A percentile compares a stretch with the other conserved stretches of the same genome.
These are phyloP conservation scores for Muntiacus reevesi DNA, from an alignment of 2,113 vertebrate species.

Conservation along the genomic window DNA sequence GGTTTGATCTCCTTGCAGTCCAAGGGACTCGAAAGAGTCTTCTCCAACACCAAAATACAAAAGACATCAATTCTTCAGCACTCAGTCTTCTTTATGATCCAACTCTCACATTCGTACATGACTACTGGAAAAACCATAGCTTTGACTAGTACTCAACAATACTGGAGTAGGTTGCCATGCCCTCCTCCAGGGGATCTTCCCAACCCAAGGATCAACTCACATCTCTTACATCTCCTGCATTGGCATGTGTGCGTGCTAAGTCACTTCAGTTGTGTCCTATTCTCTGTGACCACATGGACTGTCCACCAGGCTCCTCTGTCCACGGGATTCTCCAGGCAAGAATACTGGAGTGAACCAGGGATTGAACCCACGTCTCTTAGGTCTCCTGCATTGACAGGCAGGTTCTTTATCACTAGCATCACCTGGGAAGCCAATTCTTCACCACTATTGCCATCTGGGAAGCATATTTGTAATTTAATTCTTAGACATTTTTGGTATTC, in stretches of 20 bases:
- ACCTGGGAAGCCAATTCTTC: background rate
- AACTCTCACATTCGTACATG: background rate
- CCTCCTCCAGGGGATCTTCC: background rate
- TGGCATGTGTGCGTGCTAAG: accelerated
- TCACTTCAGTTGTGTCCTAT: background rate
- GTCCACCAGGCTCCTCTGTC: background rate
- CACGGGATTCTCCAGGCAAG: background rate
- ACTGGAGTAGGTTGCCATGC: background rate
- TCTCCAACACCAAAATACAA: background rate
- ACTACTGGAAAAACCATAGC: background rate
- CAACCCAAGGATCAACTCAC: background rate
- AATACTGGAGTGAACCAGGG: background rate
- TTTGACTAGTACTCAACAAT: background rate
- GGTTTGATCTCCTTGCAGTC: background rate
- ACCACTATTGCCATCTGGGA: background rate
- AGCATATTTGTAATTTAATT: background rate
- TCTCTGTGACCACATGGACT: background rate
- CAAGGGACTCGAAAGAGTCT: background rate
- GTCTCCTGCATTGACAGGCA: background rate
- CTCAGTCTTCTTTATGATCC: background rate
- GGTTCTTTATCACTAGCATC: background rate
- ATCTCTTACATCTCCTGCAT: accelerated
- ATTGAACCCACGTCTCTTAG: background rate
- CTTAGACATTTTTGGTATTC: background rate
- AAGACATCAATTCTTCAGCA: background rate